Base-by-base conservation (phyloP, 1,140 invertebrate genomes). In the Diabrotica undecimpunctata region DNA sequence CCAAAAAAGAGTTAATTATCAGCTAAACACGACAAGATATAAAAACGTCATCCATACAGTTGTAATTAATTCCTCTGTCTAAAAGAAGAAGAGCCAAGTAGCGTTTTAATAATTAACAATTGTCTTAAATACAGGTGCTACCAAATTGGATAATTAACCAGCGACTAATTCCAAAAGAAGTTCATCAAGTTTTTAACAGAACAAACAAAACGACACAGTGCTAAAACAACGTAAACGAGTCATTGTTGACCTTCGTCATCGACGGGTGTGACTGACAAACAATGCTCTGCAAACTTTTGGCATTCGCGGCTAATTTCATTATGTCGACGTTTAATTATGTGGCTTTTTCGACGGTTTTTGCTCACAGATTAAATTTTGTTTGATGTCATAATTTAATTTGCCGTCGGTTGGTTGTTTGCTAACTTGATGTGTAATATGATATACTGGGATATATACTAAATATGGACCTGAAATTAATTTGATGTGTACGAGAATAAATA, bases 201-300 rank as follows among this genome's bases (percentile, higher is more conserved):
- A 10, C n/a, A n/a, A 8, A 46, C 41, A 46, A 46, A 46, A 46
- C n/a, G 41, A 8, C 41, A 46, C n/a, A 6, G 8, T n/a, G 41
- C n/a, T 46, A 46, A 46, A 46, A n/a, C 41, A 46, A n/a, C 65
- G 66, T 56, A 64, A 60, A 69, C 67, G 67, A 69, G 61, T 66
- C 65, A 66, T 66, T 66, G 67, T 69, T 69, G 67, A 66, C 62
- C 41, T 46, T 46, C 41, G 41, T 46, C 41, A 46, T 46, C 62
- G 65, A 69, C 39, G 67, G 67, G 67, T 64, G 67, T 66, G 67
- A 61, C 67, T 62, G 65, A 66, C 61, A 69, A 69, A 69, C 61
- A 66, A 39, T 39, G 64, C 50, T 37, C 64, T 25, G 37, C 37
- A 55, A 56, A 12, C 51, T 66, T 52, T 46, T 35, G 58, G 39